These are phyloP conservation scores for Leptosomus discolor DNA, from an alignment of 2,113 vertebrate genomes.

Conservation along the genomic window DNA sequence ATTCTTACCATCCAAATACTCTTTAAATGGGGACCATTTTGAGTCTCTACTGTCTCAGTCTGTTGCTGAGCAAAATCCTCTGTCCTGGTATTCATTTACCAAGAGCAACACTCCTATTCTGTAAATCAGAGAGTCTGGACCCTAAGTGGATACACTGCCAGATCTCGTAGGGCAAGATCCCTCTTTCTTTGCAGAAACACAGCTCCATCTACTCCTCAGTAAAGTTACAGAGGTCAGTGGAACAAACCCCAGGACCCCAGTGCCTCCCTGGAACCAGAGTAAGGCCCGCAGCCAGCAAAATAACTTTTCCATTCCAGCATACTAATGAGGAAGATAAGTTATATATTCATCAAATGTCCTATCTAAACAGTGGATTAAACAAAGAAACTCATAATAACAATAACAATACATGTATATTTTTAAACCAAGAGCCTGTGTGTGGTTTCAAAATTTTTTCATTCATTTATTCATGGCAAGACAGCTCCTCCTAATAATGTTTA, in stretches of 20 bases:
- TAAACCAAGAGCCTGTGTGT: background rate
- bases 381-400: background rate
- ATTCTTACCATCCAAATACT: background rate
- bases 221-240: background rate
- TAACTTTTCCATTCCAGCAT: background rate
- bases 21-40: background rate
- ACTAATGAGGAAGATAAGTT: background rate
- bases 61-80: background rate
- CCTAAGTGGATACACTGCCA: background rate
- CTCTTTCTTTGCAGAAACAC: background rate
- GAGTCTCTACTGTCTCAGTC: background rate
- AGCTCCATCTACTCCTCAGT: background rate
- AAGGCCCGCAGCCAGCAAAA: background rate
- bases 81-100: background rate
- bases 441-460: background rate
- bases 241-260: fast-evolving
- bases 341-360: background rate
- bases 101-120: background rate
- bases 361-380: background rate
- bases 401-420: background rate
- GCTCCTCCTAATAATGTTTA: background rate
- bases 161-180: background rate
- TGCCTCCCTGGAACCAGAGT: background rate
- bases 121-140: background rate
- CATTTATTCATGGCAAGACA: background rate